A percentile compares a stretch with the other conserved stretches of the same genome.
phyloP scores from a whole-genome alignment of 2,888 invertebrate genomes.

The Brachyptera risi region DNA sequence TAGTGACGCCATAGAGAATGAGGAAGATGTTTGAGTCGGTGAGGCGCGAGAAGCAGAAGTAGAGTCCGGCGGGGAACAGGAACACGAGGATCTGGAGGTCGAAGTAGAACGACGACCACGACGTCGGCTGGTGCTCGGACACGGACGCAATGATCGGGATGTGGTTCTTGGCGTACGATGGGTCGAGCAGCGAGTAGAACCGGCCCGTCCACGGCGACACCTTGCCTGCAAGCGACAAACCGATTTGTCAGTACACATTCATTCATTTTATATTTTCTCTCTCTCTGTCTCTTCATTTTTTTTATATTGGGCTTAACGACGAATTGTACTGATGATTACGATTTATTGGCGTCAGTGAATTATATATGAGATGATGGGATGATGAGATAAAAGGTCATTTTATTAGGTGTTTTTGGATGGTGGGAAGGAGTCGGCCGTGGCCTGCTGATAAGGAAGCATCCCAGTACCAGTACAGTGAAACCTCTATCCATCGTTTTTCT shows the following conservation, averaged over 20 bases:
- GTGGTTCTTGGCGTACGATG: constrained; percentile 97
- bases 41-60: constrained; percentile 92
- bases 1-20: constrained; percentile 94
- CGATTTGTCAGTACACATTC: background rate
- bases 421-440: no score
- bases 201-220: constrained; percentile 98
- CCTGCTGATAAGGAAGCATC: no score
- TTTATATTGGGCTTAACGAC: no score
- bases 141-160: constrained; percentile 97
- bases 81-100: constrained; percentile 95
- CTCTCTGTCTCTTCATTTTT: no score
- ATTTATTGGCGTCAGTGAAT: no score
- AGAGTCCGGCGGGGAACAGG: constrained; percentile 93
- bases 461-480: no score
- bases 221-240: constrained; percentile 56
- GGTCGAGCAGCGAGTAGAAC: constrained; percentile 93
- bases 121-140: constrained; percentile 97
- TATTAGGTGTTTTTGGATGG: no score
- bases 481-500: no score
- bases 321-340: no score
- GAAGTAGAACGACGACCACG: constrained; percentile 98
- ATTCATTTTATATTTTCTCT: no score
- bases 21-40: constrained; percentile 97
- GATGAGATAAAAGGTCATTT: no score
- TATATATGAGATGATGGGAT: no score